Conservation (phyloP, 1,140 invertebrate species). For the Bicyclus anynana region DNA sequence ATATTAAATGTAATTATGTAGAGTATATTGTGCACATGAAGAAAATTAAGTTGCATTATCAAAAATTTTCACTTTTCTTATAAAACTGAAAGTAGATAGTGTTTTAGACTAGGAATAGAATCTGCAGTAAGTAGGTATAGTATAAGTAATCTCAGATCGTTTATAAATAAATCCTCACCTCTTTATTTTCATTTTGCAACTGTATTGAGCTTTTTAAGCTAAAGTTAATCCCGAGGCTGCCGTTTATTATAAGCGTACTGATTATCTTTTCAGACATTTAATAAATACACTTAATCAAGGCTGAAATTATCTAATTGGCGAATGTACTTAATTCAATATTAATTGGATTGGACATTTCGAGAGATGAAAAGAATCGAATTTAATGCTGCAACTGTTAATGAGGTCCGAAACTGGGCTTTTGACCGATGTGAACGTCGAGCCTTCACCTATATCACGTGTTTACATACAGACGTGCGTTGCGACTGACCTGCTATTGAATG, state of each 20-base stretch:
- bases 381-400: slow-evolving; percentile 29
- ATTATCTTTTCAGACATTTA: slow-evolving; percentile 23
- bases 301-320: slow-evolving; percentile 25
- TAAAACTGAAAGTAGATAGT: no score
- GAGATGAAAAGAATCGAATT: slow-evolving; percentile 17
- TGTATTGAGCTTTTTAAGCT: slow-evolving; percentile 10
- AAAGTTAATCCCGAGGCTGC: slow-evolving; percentile 29
- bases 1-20: no score
- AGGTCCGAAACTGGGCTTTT: slow-evolving; percentile 25
- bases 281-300: slow-evolving; percentile 30
- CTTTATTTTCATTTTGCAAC: slow-evolving; percentile 9
- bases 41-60: no score
- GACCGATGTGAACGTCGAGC: slow-evolving; percentile 27
- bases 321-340: slow-evolving; percentile 32
- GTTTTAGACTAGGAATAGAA: no score
- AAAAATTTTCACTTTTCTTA: no score
- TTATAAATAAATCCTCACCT: no score
- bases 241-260: slow-evolving; percentile 19
- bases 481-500: slow-evolving; percentile 1
- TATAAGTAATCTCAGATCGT: no score
- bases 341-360: slow-evolving; percentile 35
- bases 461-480: slow-evolving; percentile 7
- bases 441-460: slow-evolving; percentile 32
- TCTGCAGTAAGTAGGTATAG: no score
- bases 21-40: no score